These are phyloP conservation scores for Piprites chloris DNA, from an alignment of 2,113 vertebrate species.

Conservation along the genomic window DNA sequence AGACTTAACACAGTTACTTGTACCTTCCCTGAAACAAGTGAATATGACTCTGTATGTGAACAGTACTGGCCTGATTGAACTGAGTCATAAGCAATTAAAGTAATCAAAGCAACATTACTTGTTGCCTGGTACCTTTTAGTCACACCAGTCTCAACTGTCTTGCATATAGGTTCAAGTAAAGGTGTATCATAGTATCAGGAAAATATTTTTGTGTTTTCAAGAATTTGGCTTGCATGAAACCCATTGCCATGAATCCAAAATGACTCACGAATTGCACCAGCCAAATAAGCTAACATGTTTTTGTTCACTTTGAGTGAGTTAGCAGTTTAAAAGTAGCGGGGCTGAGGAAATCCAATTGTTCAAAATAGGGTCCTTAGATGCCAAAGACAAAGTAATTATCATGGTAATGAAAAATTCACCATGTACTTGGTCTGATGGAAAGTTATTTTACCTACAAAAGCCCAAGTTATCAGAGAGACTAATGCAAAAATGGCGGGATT, in stretches of 20 bases:
- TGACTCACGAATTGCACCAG: not conserved
- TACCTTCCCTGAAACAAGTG: not conserved
- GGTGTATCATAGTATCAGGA: not conserved
- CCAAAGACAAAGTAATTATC: fast-evolving
- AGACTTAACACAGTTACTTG: not conserved
- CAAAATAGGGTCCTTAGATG: not conserved
- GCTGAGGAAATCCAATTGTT: not conserved
- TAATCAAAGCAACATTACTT: not conserved
- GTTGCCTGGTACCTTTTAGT: not conserved
- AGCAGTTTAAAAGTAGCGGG: not conserved
- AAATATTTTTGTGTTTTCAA: not conserved
- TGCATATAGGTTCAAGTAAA: not conserved
- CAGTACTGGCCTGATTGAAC: not conserved
- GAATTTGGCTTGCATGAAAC: not conserved
- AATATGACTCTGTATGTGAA: not conserved
- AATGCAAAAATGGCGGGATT: not conserved
- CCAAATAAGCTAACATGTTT: not conserved
- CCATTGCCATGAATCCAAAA: not conserved
- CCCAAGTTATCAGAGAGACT: not conserved
- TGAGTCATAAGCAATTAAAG: not conserved
- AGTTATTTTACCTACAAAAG: not conserved
- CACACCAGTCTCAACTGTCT: not conserved
- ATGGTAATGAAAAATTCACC: not conserved
- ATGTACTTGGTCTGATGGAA: not conserved
- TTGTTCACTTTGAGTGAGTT: not conserved